phyloP scores from a whole-genome alignment of 2,113 vertebrate species.

The Pelvicachromis taeniatus region DNA sequence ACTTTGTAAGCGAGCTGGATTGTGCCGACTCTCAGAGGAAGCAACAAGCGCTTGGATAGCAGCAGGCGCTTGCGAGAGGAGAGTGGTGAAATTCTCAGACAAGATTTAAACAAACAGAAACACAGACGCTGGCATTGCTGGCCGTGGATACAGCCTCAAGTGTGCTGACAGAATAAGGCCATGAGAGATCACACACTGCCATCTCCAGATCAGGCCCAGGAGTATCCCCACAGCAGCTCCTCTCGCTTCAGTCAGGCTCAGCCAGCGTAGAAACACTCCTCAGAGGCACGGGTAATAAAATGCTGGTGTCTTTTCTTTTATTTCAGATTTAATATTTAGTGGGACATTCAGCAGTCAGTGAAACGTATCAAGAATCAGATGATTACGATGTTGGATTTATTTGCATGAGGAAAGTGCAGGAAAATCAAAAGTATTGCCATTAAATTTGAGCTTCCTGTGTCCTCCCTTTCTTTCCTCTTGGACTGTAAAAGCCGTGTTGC shows the following conservation, averaged over 20 bases:
- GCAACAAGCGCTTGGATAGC: not conserved
- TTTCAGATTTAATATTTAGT: constrained; percentile 29
- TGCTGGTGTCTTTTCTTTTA: constrained; percentile 26
- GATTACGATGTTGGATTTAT: not conserved
- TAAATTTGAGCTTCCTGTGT: not conserved
- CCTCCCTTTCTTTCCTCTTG: not conserved
- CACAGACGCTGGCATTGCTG: constrained; percentile 36
- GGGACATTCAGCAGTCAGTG: constrained; percentile 27
- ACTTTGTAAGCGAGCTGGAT: not conserved
- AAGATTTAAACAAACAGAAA: constrained; percentile 71
- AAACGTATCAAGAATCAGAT: not conserved
- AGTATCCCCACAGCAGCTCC: not conserved
- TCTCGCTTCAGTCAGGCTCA: not conserved
- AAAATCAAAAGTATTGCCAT: not conserved
- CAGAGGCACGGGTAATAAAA: not conserved
- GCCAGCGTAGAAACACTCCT: not conserved
- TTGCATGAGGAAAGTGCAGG: constrained; percentile 2
- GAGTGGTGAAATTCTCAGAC: constrained; percentile 69
- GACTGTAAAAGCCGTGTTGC: not conserved
- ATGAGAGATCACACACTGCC: constrained; percentile 33
- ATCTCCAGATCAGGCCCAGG: constrained; percentile 14
- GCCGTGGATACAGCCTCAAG: not conserved
- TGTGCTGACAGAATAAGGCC: constrained; percentile 9
- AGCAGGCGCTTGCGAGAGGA: constrained; percentile 22
- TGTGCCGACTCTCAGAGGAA: not conserved